Percentiles rank a stretch among this genome's conserved stretches.
Evolutionary conservation across 1,140 invertebrate species (phyloP).

Genomic region (Potamilus streckersoni): DNA sequence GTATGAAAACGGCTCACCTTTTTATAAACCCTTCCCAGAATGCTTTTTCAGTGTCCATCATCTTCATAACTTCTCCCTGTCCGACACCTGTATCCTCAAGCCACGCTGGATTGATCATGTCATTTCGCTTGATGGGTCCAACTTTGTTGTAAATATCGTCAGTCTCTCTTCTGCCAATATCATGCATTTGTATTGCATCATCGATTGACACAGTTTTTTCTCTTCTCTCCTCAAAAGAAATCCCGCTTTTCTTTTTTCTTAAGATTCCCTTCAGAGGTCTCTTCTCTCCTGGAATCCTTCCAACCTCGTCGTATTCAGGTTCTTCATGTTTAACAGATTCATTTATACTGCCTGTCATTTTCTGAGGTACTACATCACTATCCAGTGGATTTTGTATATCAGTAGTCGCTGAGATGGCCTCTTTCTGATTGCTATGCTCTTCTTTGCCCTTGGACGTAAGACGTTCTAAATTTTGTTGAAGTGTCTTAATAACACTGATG

Average conservation of each 20-base stretch:
- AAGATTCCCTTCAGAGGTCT: too few relatives aligned
- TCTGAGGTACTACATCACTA: too few relatives aligned
- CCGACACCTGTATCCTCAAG: conserved; percentile 36
- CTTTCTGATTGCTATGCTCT: too few relatives aligned
- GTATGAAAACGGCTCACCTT: conserved; percentile 32
- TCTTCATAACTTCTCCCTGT: conserved; percentile 30
- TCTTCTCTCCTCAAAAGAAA: neutral
- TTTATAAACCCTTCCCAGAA: conserved; percentile 47
- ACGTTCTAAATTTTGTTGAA: conserved; percentile 1
- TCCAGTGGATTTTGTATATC: too few relatives aligned
- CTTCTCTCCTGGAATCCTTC: too few relatives aligned
- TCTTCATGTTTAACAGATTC: too few relatives aligned
- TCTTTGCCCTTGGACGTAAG: too few relatives aligned
- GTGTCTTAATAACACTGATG: neutral
- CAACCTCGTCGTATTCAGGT: too few relatives aligned
- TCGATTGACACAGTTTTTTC: neutral
- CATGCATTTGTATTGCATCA: neutral
- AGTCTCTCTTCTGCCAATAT: neutral
- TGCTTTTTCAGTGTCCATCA: conserved; percentile 32
- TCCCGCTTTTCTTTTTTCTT: too few relatives aligned
- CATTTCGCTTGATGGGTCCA: conserved; percentile 30
- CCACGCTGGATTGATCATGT: conserved; percentile 47
- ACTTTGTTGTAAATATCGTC: conserved; percentile 23
- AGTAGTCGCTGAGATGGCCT: too few relatives aligned
- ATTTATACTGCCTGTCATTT: too few relatives aligned